phyloP scores from a whole-genome alignment of 1,140 invertebrate species.

The Anastatus disparis region DNA sequence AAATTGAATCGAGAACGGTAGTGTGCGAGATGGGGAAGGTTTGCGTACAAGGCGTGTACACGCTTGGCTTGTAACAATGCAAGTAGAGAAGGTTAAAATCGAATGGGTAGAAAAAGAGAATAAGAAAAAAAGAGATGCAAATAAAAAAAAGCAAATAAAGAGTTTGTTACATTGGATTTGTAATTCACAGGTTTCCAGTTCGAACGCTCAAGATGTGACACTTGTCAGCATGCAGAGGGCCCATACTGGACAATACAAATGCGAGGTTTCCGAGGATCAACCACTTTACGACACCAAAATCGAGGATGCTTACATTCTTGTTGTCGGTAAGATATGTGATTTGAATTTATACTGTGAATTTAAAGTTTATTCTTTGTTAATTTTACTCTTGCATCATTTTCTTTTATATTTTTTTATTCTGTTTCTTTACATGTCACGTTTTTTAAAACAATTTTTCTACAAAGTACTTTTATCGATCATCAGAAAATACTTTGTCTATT shows the following conservation, averaged over 20 bases:
- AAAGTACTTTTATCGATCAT: neutral
- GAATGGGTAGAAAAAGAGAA: neutral
- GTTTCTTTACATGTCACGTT: neutral
- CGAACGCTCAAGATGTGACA: constrained; percentile 68
- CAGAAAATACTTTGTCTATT: neutral
- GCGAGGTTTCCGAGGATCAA: constrained; percentile 79
- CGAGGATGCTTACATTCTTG: constrained; percentile 71
- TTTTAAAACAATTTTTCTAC: neutral
- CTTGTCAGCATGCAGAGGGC: constrained; percentile 69
- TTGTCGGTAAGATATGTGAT: constrained; percentile 71
- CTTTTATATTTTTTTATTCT: neutral
- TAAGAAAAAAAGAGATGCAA: neutral
- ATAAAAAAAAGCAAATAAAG: neutral
- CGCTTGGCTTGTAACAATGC: too few species aligned
- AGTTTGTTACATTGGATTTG: constrained; percentile 30
- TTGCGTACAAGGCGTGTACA: too few species aligned
- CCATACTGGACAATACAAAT: constrained; percentile 77
- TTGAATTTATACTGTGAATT: neutral
- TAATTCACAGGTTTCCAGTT: constrained; percentile 65
- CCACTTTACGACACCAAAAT: constrained; percentile 77
- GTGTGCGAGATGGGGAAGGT: too few species aligned
- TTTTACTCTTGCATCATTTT: neutral
- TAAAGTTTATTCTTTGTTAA: neutral
- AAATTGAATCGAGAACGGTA: too few species aligned
- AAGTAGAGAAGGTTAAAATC: neutral